Conservation (phyloP, 2,113 vertebrate species). For the Hydropotes inermis region DNA sequence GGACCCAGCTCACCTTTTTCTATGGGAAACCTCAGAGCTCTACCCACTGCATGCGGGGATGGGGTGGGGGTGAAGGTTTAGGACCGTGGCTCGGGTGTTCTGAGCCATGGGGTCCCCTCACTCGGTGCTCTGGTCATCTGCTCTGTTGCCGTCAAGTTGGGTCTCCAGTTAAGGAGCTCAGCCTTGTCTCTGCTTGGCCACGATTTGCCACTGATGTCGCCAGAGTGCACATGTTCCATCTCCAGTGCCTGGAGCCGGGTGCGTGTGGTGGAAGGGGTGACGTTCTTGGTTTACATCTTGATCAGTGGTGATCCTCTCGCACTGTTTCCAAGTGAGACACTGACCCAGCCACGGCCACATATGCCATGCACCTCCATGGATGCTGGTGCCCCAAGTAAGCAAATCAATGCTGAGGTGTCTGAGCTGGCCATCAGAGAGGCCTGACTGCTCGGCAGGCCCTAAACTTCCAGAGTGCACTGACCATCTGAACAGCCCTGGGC, state of each 20-base stretch:
- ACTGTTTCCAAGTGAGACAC: background rate
- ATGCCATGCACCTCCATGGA: background rate
- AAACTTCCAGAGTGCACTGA: background rate
- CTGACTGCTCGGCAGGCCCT: accelerated
- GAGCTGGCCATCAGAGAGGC: background rate
- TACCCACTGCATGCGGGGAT: accelerated
- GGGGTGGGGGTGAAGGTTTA: background rate
- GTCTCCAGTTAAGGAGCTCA: background rate
- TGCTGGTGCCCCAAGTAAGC: background rate
- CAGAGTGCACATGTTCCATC: accelerated
- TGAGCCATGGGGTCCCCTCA: accelerated
- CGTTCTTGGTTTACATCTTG: background rate
- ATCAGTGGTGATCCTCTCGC: no score
- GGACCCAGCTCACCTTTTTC: background rate
- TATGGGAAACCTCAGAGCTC: background rate
- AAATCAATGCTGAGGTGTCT: accelerated
- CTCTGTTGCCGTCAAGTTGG: accelerated
- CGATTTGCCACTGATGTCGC: accelerated
- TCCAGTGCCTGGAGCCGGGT: accelerated
- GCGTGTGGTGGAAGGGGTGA: background rate
- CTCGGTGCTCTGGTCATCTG: accelerated
- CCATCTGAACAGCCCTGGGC: background rate
- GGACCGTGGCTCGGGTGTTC: accelerated
- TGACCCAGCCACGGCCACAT: accelerated
- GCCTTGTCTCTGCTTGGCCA: accelerated